These are phyloP conservation scores for Brachionus paranguensis DNA, from an alignment of 1,140 invertebrate species.

Conservation along the genomic window DNA sequence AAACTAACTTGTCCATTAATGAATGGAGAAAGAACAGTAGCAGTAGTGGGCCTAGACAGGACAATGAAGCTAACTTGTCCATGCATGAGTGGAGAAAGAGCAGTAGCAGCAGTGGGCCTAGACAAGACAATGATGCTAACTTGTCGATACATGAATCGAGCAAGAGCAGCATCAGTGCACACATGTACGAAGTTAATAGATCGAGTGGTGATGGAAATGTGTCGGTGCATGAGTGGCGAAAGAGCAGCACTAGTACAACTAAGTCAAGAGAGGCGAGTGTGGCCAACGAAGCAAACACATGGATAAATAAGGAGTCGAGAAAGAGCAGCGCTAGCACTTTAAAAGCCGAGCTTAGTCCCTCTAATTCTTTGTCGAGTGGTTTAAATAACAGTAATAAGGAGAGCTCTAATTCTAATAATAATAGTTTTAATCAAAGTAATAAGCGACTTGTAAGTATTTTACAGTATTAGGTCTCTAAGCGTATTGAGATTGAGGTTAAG, in stretches of 20 bases:
- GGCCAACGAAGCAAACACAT: background rate
- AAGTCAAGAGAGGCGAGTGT: background rate
- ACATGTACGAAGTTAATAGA: background rate
- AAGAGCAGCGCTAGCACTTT: background rate
- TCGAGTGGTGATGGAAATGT: background rate
- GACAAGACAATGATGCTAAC: background rate
- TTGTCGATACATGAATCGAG: background rate
- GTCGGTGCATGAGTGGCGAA: background rate
- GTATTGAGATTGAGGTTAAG: background rate
- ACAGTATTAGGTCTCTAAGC: conserved; percentile 4
- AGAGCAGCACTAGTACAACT: background rate
- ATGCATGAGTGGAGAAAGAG: background rate
- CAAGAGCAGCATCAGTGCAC: background rate
- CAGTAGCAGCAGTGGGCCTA: background rate
- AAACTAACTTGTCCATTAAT: background rate
- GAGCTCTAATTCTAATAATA: background rate
- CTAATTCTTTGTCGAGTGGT: background rate
- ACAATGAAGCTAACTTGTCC: background rate
- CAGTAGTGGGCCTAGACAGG: background rate
- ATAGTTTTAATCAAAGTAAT: conserved; percentile 13
- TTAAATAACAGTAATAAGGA: background rate
- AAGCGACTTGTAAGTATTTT: conserved; percentile 37
- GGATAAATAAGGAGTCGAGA: background rate
- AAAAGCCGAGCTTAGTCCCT: background rate
- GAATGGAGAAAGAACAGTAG: background rate